phyloP scores from a whole-genome alignment of 2,888 invertebrate genomes.

The Clepsis dumicolana region DNA sequence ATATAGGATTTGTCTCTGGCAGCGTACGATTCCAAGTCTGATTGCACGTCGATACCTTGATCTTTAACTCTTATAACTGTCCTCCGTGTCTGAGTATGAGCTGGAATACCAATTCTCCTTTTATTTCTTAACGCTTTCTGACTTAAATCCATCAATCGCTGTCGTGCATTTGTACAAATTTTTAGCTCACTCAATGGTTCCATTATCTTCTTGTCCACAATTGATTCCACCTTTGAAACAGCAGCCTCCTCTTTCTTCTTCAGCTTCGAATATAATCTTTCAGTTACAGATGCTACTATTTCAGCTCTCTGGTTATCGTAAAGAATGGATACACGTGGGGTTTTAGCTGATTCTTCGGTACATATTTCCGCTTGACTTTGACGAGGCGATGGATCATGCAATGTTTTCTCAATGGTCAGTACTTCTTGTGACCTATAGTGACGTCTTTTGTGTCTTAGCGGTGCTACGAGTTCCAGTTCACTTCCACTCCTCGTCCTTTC shows the following conservation, averaged over 20 bases:
- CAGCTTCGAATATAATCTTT: constrained; percentile 87
- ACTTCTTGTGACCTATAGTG: constrained; percentile 82
- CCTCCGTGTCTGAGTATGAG: constrained; percentile 86
- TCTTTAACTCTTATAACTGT: constrained; percentile 85
- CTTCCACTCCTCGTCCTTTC: constrained; percentile 78
- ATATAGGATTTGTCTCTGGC: constrained; percentile 63
- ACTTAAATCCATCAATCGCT: constrained; percentile 86
- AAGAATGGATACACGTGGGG: constrained; percentile 65
- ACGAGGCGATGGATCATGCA: constrained; percentile 54
- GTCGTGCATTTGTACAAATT: constrained; percentile 86
- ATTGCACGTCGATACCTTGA: constrained; percentile 82
- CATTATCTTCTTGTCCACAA: constrained; percentile 73
- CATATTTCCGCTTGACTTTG: constrained; percentile 59
- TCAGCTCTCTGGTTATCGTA: constrained; percentile 87
- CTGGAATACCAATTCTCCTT: constrained; percentile 80
- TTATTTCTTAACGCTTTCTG: constrained; percentile 85
- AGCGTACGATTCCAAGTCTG: constrained; percentile 79
- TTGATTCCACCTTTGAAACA: constrained; percentile 71
- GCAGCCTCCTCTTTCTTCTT: constrained; percentile 84
- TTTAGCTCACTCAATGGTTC: constrained; percentile 83
- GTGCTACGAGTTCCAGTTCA: constrained; percentile 73
- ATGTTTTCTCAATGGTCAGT: constrained; percentile 62
- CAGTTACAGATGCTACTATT: constrained; percentile 90
- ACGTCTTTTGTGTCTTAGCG: constrained; percentile 71
- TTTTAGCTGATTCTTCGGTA: constrained; percentile 54